Conservation (phyloP, 2,888 invertebrate genomes). For the Cyrtodaria siliqua region DNA sequence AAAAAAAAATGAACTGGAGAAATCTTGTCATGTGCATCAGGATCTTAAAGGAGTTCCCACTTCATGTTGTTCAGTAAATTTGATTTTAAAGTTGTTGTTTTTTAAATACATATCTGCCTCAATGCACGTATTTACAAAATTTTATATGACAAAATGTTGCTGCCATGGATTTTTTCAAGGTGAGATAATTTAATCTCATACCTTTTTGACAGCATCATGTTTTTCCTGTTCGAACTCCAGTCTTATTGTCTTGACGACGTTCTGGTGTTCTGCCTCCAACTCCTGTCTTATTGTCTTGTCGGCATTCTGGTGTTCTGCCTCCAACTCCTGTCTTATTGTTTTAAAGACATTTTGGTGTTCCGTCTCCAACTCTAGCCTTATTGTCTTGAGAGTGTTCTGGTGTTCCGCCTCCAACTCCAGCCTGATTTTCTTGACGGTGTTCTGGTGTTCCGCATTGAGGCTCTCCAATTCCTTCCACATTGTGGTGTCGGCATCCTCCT, state of each 20-base stretch:
- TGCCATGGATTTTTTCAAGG: too few species aligned
- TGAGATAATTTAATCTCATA: too few species aligned
- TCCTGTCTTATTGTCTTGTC: slow-evolving; percentile 61
- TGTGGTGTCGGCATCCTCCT: slow-evolving; percentile 47
- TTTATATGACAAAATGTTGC: too few species aligned
- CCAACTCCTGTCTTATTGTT: too few species aligned
- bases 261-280: slow-evolving; percentile 50
- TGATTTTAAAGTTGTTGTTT: too few species aligned
- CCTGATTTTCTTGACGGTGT: slow-evolving; percentile 16
- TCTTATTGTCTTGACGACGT: slow-evolving; percentile 14
- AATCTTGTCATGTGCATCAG: too few species aligned
- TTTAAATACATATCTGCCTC: too few species aligned
- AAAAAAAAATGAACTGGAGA: too few species aligned
- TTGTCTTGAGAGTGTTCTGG: slow-evolving; percentile 27
- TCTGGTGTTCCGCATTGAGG: slow-evolving; percentile 41
- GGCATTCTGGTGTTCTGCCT: slow-evolving; percentile 50
- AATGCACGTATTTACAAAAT: too few species aligned
- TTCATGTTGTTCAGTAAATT: too few species aligned
- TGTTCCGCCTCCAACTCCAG: slow-evolving; percentile 34
- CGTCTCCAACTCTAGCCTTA: slow-evolving; percentile 5
- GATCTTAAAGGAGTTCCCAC: too few species aligned
- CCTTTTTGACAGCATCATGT: slow-evolving; percentile 23
- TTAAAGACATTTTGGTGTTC: neutral
- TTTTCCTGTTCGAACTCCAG: slow-evolving; percentile 33
- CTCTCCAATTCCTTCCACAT: slow-evolving; percentile 63